A percentile compares a stretch with the other conserved stretches of the same genome.
phyloP scores from a whole-genome alignment of 1,140 invertebrate species.

The Hypothenemus hampei region DNA sequence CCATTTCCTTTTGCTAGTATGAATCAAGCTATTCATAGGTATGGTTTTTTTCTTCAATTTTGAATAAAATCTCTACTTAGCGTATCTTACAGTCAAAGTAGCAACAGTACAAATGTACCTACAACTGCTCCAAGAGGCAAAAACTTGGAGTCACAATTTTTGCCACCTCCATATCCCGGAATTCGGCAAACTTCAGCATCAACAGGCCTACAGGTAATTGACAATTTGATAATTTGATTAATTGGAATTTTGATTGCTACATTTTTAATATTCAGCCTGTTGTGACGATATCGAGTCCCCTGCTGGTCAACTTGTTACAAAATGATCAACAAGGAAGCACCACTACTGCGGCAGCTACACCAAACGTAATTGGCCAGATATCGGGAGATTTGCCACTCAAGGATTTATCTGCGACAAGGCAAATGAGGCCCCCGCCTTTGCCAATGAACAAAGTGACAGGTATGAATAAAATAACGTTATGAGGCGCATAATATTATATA shows the following conservation, averaged over 20 bases:
- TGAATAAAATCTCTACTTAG: neutral
- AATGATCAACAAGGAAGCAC: conserved; percentile 59
- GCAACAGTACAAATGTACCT: conserved; percentile 13
- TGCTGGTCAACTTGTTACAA: conserved; percentile 86
- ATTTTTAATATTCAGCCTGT: conserved; percentile 48
- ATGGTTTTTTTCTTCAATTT: neutral
- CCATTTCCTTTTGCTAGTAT: conserved; percentile 85
- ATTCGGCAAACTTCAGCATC: conserved; percentile 33
- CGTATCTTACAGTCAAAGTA: conserved; percentile 15
- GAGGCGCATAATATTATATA: neutral
- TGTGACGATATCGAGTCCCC: conserved; percentile 77
- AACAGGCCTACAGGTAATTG: conserved; percentile 48
- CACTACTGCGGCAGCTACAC: conserved; percentile 8
- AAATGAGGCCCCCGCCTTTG: conserved; percentile 16
- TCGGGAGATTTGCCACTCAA: neutral
- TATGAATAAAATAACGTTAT: too few relatives aligned
- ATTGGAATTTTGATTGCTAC: neutral
- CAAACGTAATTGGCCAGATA: neutral
- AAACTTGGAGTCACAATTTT: conserved; percentile 15
- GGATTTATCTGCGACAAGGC: conserved; percentile 1
- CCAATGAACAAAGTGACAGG: conserved; percentile 8
- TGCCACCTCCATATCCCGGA: conserved; percentile 29
- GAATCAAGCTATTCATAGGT: conserved; percentile 60
- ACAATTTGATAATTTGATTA: neutral
- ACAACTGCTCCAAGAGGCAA: conserved; percentile 1